Evolutionary conservation across 2,113 vertebrate genomes (phyloP).

Genomic region (Oxygymnocypris stewartii): DNA sequence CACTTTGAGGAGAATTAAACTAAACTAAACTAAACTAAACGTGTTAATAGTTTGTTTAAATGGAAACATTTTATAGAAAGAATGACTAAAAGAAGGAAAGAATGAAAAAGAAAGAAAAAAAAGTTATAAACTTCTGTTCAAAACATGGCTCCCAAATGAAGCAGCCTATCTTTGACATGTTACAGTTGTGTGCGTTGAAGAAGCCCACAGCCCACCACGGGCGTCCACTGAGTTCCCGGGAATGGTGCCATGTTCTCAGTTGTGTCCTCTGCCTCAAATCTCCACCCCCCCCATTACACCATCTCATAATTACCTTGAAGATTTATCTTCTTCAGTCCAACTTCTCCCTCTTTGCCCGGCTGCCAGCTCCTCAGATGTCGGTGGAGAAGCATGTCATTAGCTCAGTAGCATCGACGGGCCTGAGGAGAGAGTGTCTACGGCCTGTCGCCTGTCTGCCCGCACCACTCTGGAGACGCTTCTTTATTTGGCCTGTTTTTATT

Average conservation of each 20-base stretch:
- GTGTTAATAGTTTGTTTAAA: no score
- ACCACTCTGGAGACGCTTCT: not conserved
- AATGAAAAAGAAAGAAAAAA: not conserved
- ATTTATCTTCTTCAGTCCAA: slow-evolving; percentile 58
- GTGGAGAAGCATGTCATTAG: slow-evolving; percentile 64
- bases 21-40: no score
- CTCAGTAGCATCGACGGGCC: slow-evolving; percentile 56
- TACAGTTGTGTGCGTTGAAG: slow-evolving; percentile 60
- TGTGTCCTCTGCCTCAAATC: slow-evolving; percentile 45
- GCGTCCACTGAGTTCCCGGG: slow-evolving; percentile 62
- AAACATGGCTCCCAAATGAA: not conserved
- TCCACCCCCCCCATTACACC: slow-evolving; percentile 59
- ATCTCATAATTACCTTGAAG: slow-evolving; percentile 69
- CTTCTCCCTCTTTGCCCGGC: slow-evolving; percentile 54
- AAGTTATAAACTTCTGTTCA: not conserved
- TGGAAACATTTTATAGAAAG: not conserved
- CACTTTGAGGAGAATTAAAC: not conserved
- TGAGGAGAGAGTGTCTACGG: slow-evolving; percentile 57
- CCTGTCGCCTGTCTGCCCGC: slow-evolving; percentile 45
- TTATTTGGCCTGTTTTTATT: not conserved
- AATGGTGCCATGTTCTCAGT: slow-evolving; percentile 61
- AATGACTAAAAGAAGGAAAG: no score
- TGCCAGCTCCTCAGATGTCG: slow-evolving; percentile 71
- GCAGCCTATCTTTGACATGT: slow-evolving; percentile 50
- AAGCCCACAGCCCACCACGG: slow-evolving; percentile 58